These are phyloP conservation scores for Pseudomyrmex gracilis DNA, from an alignment of 1,140 invertebrate species.

Conservation along the genomic window DNA sequence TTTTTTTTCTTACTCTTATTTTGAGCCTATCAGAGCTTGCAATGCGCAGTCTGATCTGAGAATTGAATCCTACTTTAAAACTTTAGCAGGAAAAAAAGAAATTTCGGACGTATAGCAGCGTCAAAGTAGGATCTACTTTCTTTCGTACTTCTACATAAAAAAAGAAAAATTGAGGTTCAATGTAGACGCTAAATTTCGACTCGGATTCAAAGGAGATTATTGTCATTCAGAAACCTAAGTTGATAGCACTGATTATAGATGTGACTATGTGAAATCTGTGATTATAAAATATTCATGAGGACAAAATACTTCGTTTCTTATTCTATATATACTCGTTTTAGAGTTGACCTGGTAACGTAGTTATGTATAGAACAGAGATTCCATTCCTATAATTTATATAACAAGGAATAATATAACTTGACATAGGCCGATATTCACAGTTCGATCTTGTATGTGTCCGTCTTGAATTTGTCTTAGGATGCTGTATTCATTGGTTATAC, in stretches of 20 bases:
- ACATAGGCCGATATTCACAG: background rate
- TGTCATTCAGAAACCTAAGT: slow-evolving; percentile 6
- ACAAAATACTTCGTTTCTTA: slow-evolving; percentile 28
- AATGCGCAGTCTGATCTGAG: too few species aligned
- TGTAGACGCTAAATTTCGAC: too few species aligned
- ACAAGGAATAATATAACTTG: background rate
- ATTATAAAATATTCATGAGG: slow-evolving; percentile 33
- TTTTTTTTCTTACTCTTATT: too few species aligned
- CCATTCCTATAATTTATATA: slow-evolving; percentile 15
- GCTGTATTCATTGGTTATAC: too few species aligned
- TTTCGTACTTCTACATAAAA: too few species aligned
- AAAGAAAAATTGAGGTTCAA: too few species aligned
- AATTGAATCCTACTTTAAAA: too few species aligned
- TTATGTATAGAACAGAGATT: slow-evolving; percentile 4
- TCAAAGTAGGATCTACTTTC: too few species aligned
- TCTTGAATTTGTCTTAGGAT: too few species aligned
- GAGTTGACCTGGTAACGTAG: slow-evolving; percentile 22
- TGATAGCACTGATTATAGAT: background rate
- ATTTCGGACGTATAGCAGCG: too few species aligned
- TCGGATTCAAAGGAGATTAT: slow-evolving; percentile 2
- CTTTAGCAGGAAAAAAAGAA: too few species aligned
- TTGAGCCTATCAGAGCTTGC: too few species aligned
- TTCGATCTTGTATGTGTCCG: background rate
- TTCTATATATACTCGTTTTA: slow-evolving; percentile 9
- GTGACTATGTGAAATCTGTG: slow-evolving; percentile 6